Evolutionary conservation across 1,140 invertebrate genomes (phyloP), one percentile per base, ranked within the genome.

Genomic region (Coboldia fuscipes): DNA sequence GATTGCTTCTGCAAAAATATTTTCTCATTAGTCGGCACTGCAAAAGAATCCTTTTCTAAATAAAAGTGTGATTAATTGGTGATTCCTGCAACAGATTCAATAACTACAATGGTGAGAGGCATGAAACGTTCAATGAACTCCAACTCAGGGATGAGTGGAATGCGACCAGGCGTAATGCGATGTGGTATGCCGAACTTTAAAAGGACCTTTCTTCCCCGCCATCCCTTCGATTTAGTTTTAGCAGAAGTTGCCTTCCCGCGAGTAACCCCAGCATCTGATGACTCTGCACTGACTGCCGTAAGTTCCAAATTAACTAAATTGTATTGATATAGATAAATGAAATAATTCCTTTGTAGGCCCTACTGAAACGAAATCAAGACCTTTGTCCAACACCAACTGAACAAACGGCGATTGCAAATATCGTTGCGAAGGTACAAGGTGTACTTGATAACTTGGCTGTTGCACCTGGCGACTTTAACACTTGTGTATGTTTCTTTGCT

Each of bases 401-500:
- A 47, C 84, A 93, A 60, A 76, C 83, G 2, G 72, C 85, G 0
- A 78, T 97, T 33, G 66, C 88, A 15, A 89, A 84, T 57, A 63
- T 97, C 5, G 85, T 96, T 23, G 90, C 84, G 9, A 93, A 94
- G 54, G 69, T 96, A 18, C 85, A 93, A 51, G 73, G 71, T 23
- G 84, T 94, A 24, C 60, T 97, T 26, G 90, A 96, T 51, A 92
- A 86, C 55, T 58, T 97, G 13, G 85, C 93, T 31, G 75, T 96
- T 1, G 78, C 86, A 10, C 89, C 92, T 0, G 85, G 81, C 9
- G 76, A 72, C 42, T 93, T 96, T 61, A 88, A 92, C 54, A 85
- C 88, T 40, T 94, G 89, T 60, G 89, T 97, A 66, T 76, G 83
- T 81, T 46, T 34, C 6, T 7, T 37, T 7, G 15, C 15, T 16